Evolutionary conservation across 1,140 invertebrate species (phyloP).

Genomic region (Thaumetopoea pityocampa): DNA sequence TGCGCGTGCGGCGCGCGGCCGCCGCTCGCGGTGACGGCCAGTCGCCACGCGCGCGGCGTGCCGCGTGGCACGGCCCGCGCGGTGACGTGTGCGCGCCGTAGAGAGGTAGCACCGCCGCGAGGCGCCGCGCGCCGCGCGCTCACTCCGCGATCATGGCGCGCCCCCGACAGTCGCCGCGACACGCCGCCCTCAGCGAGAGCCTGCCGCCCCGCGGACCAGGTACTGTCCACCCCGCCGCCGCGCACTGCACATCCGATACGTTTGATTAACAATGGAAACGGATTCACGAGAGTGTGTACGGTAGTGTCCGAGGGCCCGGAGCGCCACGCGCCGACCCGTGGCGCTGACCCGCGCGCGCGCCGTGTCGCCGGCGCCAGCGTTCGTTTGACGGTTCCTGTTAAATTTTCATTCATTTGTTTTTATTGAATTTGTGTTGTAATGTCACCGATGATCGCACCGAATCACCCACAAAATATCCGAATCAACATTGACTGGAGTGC

Average conservation of each 20-base stretch:
- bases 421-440: too few species aligned
- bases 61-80: slow-evolving; percentile 27
- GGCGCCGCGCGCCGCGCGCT: slow-evolving; percentile 27
- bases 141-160: slow-evolving; percentile 64
- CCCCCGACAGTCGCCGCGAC: slow-evolving; percentile 59
- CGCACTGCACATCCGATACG: background rate
- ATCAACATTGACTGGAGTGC: too few species aligned
- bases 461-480: too few species aligned
- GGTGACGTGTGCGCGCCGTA: slow-evolving; percentile 20
- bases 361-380: too few species aligned
- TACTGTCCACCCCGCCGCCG: slow-evolving; percentile 21
- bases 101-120: slow-evolving; percentile 25
- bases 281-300: too few species aligned
- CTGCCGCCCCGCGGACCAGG: slow-evolving; percentile 70
- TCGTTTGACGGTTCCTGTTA: too few species aligned
- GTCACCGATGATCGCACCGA: too few species aligned
- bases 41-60: slow-evolving; percentile 21
- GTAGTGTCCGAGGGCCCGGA: too few species aligned
- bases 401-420: too few species aligned
- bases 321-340: too few species aligned
- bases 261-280: background rate
- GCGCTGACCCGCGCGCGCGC: too few species aligned
- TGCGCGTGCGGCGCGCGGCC: slow-evolving; percentile 28
- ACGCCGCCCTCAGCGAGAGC: slow-evolving; percentile 49
- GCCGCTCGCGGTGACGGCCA: slow-evolving; percentile 41